Evolutionary conservation across 1,140 invertebrate genomes (phyloP), one percentile per base, ranked within the genome.

Genomic region (Drosophila gunungcola): DNA sequence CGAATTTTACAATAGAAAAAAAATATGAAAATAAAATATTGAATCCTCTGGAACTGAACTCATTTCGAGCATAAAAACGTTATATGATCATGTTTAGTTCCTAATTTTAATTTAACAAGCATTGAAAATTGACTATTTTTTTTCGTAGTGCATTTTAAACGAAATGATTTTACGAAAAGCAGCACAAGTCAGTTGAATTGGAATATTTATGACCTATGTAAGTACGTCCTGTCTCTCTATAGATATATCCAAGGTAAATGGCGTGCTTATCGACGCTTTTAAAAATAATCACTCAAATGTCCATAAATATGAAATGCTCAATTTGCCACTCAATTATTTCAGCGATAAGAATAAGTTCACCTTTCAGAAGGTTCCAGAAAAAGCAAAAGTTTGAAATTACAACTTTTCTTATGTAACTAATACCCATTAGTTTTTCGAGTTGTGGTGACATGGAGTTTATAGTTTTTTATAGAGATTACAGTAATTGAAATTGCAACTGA

Each of bases 301-400:
- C 32, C 12, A 58, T 58, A 58, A 58, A 36, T 27, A 48, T 25
- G 12, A 46, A 27, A 63, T 36, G 48, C 32, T 52, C 10, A 10
- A 68, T 68, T 52, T 53, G 48, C 6, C 11, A 21, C n/a, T 34
- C 46, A 27, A 65, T 67, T 53, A 45, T 45, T 46, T 48, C 3
- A 64, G 12, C 29, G 12, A 45, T 55, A 39, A 11, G 10, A 38
- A 41, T 38, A 13, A 39, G 42, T 36, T 21, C 12, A n/a, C 2
- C 11, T 21, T 29, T n/a, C 2, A n/a, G 1, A 46, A 10, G n/a
- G 7, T 49, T 16, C 41, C 3, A n/a, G 3, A 34, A 10, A 4
- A 16, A n/a, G n/a, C 13, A 21, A 6, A 21, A 21, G 16, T 21
- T 21, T 21, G 16, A 21, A 21, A 21, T 21, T 21, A 21, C 16